These are phyloP conservation scores for Pomacea maculata DNA, from an alignment of 1,140 invertebrate genomes.

Conservation along the genomic window DNA sequence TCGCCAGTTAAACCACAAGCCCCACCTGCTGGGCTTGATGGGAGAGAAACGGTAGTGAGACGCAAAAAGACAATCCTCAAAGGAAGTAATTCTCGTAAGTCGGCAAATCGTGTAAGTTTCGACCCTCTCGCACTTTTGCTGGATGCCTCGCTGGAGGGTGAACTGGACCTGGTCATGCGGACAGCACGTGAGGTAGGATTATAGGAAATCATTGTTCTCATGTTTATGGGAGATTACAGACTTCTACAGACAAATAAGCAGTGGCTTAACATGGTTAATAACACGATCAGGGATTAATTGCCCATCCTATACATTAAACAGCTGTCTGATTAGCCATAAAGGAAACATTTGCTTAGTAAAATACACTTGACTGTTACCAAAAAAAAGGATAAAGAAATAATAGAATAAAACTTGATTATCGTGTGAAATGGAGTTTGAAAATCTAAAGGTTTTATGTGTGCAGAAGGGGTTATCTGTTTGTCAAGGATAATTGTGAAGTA, in stretches of 20 bases:
- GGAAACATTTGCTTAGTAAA: no score
- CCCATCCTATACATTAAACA: no score
- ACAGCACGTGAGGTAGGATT: constrained; percentile 87
- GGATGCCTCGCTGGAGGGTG: constrained; percentile 97
- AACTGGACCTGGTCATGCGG: constrained; percentile 95
- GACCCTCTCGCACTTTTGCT: constrained; percentile 95
- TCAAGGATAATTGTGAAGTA: no score
- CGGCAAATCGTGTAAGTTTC: constrained; percentile 85
- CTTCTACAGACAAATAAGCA: neutral
- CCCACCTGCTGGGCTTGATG: neutral
- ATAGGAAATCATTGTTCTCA: neutral
- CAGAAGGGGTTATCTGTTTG: no score
- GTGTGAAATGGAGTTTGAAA: no score
- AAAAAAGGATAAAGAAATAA: no score
- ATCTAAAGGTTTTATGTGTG: no score
- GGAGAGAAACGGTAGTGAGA: constrained; percentile 1
- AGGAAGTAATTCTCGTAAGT: constrained; percentile 36
- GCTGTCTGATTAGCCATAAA: no score
- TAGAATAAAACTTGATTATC: no score
- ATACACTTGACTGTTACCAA: no score
- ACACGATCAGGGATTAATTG: no score
- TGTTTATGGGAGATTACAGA: neutral
- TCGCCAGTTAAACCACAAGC: constrained; percentile 1
- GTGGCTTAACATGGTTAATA: no score
- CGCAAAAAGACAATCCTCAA: constrained; percentile 57